phyloP scores from a whole-genome alignment of 2,888 invertebrate genomes.

The Drosophila atripex region DNA sequence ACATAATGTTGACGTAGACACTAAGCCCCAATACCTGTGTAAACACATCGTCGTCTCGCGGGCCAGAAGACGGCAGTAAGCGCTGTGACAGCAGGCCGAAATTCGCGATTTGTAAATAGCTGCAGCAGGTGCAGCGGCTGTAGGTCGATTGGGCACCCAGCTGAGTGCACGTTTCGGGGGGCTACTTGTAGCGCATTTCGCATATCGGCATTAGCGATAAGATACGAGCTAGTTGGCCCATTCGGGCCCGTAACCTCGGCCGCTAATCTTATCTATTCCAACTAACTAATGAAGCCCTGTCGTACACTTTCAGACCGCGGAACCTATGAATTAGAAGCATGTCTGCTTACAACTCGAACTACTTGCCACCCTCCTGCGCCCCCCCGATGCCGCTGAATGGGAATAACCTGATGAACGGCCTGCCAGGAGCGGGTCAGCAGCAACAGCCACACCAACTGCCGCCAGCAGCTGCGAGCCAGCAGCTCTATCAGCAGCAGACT shows the following conservation, averaged over 20 bases:
- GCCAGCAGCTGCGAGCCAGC: constrained; percentile 33
- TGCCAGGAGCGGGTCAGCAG: constrained; percentile 45
- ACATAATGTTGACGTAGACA: constrained; percentile 41
- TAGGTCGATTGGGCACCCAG: not conserved
- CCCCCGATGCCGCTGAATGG: constrained; percentile 29
- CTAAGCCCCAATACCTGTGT: constrained; percentile 8
- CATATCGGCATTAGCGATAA: constrained; percentile 37
- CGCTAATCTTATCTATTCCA: constrained; percentile 36
- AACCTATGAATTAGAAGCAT: constrained; percentile 68
- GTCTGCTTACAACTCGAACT: constrained; percentile 68
- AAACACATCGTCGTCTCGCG: constrained; percentile 11
- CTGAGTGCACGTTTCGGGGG: constrained; percentile 21
- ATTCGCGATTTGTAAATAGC: not conserved
- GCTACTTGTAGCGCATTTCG: constrained; percentile 13
- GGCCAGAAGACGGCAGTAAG: not conserved
- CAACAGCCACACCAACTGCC: constrained; percentile 47
- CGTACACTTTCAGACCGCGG: constrained; percentile 35
- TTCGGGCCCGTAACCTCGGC: constrained; percentile 17
- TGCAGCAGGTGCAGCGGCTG: constrained; percentile 1
- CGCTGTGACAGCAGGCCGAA: not conserved
- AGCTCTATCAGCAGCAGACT: constrained; percentile 32
- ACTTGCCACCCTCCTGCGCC: constrained; percentile 41
- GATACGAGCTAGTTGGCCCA: constrained; percentile 21
- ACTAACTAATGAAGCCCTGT: constrained; percentile 27
- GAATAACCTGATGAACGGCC: constrained; percentile 63